A percentile compares a stretch with the other conserved stretches of the same genome.
phyloP scores from a whole-genome alignment of 2,797 vertebrate genomes.

The Pantherophis vulpinus region DNA sequence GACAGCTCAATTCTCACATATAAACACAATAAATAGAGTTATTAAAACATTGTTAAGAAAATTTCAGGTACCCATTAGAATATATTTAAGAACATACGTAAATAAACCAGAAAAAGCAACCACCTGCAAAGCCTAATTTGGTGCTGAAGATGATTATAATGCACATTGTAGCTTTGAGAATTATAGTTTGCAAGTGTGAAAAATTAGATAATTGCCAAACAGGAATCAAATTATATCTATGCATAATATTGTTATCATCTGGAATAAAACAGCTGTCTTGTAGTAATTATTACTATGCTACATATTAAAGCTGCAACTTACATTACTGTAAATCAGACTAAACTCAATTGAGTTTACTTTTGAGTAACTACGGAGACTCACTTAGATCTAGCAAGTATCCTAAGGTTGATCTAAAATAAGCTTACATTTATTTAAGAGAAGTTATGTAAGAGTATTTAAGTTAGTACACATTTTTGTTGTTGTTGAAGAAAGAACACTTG shows the following conservation, averaged over 20 bases:
- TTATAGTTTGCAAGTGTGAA: not conserved
- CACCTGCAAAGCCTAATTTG: not conserved
- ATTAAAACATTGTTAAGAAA: not conserved
- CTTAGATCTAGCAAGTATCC: not conserved
- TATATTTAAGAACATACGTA: not conserved
- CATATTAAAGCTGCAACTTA: not conserved
- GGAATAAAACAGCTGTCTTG: not conserved
- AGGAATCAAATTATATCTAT: not conserved
- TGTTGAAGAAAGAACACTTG: not conserved
- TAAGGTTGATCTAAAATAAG: not conserved
- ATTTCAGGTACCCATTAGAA: not conserved
- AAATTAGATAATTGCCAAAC: not conserved
- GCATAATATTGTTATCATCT: not conserved
- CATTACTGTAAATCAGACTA: not conserved
- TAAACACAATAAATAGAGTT: not conserved
- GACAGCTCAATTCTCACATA: not conserved
- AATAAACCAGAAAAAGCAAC: not conserved
- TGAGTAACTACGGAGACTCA: not conserved
- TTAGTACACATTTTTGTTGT: not conserved
- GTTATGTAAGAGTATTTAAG: too few species aligned
- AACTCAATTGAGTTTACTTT: not conserved
- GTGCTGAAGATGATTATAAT: not conserved
- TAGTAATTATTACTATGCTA: not conserved
- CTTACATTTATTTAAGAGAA: not conserved
- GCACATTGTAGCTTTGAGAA: not conserved